These are phyloP conservation scores for Halcyon chelicuti DNA, from an alignment of 2,797 vertebrate genomes.

Conservation along the genomic window DNA sequence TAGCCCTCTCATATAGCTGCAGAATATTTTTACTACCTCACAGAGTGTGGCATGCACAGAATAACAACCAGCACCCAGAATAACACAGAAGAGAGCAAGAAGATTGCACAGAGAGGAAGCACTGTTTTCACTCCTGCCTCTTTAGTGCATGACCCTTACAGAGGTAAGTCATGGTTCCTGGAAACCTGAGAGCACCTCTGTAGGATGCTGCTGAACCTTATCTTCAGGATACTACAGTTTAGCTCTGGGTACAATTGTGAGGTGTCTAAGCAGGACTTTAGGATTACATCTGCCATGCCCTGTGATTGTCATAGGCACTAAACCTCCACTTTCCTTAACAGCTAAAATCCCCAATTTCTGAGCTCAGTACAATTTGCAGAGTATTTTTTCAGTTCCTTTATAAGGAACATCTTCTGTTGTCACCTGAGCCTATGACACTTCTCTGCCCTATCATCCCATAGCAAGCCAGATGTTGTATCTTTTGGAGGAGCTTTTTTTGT, in stretches of 20 bases:
- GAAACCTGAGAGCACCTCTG: background rate
- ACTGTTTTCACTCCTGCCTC: background rate
- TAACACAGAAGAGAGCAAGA: background rate
- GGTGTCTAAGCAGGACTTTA: background rate
- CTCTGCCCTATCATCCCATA: background rate
- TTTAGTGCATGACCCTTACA: background rate
- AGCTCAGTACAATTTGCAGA: background rate
- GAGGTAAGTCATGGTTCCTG: background rate
- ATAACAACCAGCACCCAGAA: background rate
- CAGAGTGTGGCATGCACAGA: background rate
- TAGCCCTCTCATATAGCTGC: background rate
- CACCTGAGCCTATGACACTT: background rate
- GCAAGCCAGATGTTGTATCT: background rate
- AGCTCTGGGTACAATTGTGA: background rate
- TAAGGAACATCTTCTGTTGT: background rate
- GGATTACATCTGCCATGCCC: background rate
- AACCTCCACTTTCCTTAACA: background rate
- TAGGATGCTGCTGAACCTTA: background rate
- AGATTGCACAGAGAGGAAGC: background rate
- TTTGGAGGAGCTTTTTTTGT: background rate
- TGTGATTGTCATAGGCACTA: background rate
- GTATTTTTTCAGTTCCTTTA: background rate
- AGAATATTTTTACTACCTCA: background rate
- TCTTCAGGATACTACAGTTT: background rate
- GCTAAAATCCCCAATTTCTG: background rate